Evolutionary conservation across 2,797 vertebrate species (phyloP).

Genomic region (Oceanodroma leucorhoa): DNA sequence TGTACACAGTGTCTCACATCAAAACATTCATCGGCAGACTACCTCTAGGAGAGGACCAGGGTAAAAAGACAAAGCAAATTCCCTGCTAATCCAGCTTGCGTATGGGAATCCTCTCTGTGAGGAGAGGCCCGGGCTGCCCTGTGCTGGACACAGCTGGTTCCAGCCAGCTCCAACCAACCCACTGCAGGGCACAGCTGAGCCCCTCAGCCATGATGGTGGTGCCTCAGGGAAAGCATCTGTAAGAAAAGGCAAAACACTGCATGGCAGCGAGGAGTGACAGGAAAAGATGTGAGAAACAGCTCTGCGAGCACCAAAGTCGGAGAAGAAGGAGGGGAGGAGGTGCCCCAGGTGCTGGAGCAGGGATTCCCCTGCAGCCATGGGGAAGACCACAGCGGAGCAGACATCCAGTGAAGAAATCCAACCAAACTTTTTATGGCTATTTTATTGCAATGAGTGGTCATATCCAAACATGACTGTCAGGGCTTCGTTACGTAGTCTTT

Average conservation of each 20-base stretch:
- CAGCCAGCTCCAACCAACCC: not conserved
- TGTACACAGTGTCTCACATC: not conserved
- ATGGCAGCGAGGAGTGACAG: not conserved
- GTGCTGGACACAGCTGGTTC: not conserved
- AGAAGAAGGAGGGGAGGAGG: not conserved
- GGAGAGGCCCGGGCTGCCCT: not conserved
- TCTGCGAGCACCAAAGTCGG: not conserved
- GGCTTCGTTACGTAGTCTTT: not conserved
- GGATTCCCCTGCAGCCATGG: accelerated
- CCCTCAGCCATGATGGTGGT: not conserved
- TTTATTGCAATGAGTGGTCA: not conserved
- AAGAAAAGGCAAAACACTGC: not conserved
- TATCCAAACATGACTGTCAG: not conserved
- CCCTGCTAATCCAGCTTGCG: not conserved
- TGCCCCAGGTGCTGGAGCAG: not conserved
- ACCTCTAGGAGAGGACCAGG: not conserved
- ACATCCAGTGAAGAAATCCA: not conserved
- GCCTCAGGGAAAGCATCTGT: accelerated
- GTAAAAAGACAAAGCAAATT: not conserved
- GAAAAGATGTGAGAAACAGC: not conserved
- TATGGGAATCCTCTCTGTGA: not conserved
- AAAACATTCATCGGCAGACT: not conserved
- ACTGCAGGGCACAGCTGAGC: not conserved
- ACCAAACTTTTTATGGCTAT: not conserved
- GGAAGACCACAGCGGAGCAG: not conserved